phyloP scores from a whole-genome alignment of 2,797 vertebrate genomes.

The Epinephelus malabaricus region DNA sequence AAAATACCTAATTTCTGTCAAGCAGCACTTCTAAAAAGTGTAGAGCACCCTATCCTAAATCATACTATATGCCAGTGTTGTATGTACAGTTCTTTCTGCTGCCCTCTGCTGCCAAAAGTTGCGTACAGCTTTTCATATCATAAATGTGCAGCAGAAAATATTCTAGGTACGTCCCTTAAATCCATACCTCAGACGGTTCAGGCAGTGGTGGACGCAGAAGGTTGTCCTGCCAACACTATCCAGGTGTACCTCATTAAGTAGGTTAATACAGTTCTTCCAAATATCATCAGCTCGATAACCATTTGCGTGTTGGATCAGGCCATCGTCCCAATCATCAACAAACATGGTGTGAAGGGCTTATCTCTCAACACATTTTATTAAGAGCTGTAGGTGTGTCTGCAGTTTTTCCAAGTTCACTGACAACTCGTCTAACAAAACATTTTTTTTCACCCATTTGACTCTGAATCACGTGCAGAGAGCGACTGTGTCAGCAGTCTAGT shows the following conservation, averaged over 20 bases:
- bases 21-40: too few species aligned
- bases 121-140: not conserved
- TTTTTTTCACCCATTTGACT: slow-evolving; percentile 21
- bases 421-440: not conserved
- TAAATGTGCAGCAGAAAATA: not conserved
- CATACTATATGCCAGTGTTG: not conserved
- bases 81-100: slow-evolving; percentile 19
- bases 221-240: too few species aligned
- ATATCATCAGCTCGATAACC: not conserved
- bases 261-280: slow-evolving; percentile 4
- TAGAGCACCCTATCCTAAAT: too few species aligned
- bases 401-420: slow-evolving; percentile 12
- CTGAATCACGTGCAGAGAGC: slow-evolving; percentile 9
- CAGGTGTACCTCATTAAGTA: not conserved
- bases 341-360: slow-evolving; percentile 25
- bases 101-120: slow-evolving; percentile 18
- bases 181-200: not conserved
- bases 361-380: slow-evolving; percentile 57
- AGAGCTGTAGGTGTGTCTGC: slow-evolving; percentile 26
- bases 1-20: too few species aligned
- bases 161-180: not conserved
- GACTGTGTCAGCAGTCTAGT: not conserved
- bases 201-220: not conserved
- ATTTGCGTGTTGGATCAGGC: slow-evolving; percentile 43
- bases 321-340: slow-evolving; percentile 11